Percentiles rank a stretch among this genome's conserved stretches.
phyloP scores from a whole-genome alignment of 2,888 invertebrate genomes.

The Uropetala carovei region DNA sequence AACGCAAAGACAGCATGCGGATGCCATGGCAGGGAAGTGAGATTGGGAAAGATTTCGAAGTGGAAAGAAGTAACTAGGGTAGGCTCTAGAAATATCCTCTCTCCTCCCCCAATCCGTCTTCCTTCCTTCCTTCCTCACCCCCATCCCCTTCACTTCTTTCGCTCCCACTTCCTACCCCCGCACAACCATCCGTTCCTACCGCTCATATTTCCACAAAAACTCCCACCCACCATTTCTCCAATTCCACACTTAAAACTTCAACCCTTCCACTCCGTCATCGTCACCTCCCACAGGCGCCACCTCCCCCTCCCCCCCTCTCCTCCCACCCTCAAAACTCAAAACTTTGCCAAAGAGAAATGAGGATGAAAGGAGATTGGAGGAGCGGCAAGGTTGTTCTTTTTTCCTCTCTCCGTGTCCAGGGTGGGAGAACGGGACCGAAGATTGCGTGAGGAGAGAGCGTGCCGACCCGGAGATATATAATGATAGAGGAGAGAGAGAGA shows the following conservation, averaged over 20 bases:
- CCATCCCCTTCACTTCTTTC: neutral
- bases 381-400: no score
- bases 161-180: neutral
- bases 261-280: neutral
- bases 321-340: neutral
- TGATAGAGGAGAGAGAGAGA: neutral
- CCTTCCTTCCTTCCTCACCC: neutral
- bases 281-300: neutral
- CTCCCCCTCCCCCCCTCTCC: neutral
- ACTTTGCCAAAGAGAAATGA: neutral
- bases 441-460: neutral
- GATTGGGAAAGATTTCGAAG: conserved; percentile 14
- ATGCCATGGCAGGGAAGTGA: neutral
- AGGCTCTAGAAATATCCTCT: neutral
- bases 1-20: neutral
- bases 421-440: neutral
- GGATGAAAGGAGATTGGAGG: neutral
- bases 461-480: neutral
- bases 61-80: neutral
- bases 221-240: neutral
- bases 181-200: neutral
- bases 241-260: conserved; percentile 23
- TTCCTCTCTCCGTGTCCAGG: no score
- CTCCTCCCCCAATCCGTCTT: neutral
- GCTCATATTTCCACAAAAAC: conserved; percentile 14